Base-by-base conservation (phyloP, 1,140 invertebrate genomes). In the Mercenaria mercenaria region DNA sequence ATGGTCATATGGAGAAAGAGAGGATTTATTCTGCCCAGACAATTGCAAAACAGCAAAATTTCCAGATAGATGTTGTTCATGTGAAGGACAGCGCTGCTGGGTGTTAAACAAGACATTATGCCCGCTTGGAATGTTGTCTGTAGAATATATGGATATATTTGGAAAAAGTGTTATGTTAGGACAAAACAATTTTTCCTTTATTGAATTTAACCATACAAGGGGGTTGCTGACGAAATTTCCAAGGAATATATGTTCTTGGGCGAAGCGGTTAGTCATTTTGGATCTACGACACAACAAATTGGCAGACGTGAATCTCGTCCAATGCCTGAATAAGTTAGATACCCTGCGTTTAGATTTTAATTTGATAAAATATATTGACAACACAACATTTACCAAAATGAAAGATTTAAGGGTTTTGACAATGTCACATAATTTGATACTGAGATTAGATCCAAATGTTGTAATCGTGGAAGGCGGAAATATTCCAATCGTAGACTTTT, bases 291-390 rank as follows among this genome's bases (percentile, higher is more conserved):
- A 67, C 18, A 85, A 85, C 39, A 18, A 37, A 18, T 6, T 85
- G 13, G 13, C 26, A 11, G 32, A 74, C 43, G 39, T 85, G 20
- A 29, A 23, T 10, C 23, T 26, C 13, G n/a, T 85, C 1, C 34
- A 67, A 56, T 85, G 82, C 26, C 37, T 85, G 15, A 34, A 8
- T 26, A 50, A 32, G 29, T 43, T 85, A 15, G 82, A 85, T 50
- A 85, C 69, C 2, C 32, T 85, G 4, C 64, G 64, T 32, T 74
- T 85, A n/a, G 82, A 85, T 39, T 43, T 72, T 32, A 85, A 85
- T 56, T 0, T 8, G 13, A 85, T 85, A n/a, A 74, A 23, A 29
- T 34, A 85, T 41, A 72, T 85, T 29, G 43, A 32, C 1, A 85
- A 85, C 50, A 59, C 37, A 3, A 74, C 82, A 20, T 74, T 85